Conservation (phyloP, 2,888 invertebrate genomes). For the Caenorhabditis auriculariae region DNA sequence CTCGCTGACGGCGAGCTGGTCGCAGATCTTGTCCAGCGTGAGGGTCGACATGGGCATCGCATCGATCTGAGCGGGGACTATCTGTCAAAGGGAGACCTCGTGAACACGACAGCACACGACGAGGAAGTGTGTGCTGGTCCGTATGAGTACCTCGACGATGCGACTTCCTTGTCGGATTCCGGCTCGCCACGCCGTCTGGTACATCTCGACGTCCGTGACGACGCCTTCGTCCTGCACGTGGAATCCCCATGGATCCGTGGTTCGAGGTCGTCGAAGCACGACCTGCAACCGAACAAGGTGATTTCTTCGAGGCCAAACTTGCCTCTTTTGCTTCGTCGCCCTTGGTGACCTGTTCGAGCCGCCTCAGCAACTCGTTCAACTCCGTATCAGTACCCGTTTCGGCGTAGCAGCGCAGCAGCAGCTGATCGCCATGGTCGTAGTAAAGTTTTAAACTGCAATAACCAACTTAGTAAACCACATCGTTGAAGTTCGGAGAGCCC, state of each 20-base stretch:
- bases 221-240: slow-evolving; percentile 71
- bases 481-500: not conserved
- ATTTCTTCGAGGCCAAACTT: slow-evolving; percentile 66
- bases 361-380: slow-evolving; percentile 76
- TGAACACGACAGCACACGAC: not conserved
- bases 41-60: slow-evolving; percentile 49
- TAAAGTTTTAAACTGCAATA: slow-evolving; percentile 67
- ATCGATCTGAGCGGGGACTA: slow-evolving; percentile 44
- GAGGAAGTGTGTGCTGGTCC: not conserved
- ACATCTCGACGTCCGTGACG: slow-evolving; percentile 84
- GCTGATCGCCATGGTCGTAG: slow-evolving; percentile 90
- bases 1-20: slow-evolving; percentile 47
- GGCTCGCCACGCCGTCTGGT: slow-evolving; percentile 70
- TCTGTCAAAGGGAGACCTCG: not conserved
- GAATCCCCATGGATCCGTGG: slow-evolving; percentile 56
- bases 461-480: slow-evolving; percentile 4
- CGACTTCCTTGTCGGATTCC: slow-evolving; percentile 87
- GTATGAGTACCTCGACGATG: slow-evolving; percentile 75
- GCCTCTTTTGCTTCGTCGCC: slow-evolving; percentile 73
- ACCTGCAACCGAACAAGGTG: slow-evolving; percentile 14
- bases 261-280: slow-evolving; percentile 46
- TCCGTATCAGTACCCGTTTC: slow-evolving; percentile 70
- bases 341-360: slow-evolving; percentile 78
- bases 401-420: slow-evolving; percentile 75
- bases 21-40: slow-evolving; percentile 51